Base-by-base conservation (phyloP, 23 tunicate genomes). In the Corella eumyota region DNA sequence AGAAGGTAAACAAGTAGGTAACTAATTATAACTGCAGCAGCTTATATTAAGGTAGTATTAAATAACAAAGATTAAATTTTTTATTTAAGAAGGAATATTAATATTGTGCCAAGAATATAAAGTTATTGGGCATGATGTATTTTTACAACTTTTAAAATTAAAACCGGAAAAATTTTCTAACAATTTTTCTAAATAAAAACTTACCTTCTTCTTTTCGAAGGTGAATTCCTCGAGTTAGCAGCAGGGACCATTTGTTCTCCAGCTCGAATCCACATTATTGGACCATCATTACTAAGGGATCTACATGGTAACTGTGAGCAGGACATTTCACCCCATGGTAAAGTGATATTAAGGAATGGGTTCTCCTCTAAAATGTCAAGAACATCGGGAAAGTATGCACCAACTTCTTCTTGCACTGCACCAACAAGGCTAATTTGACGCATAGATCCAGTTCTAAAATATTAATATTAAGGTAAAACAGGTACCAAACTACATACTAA, bases 291-390 rank as follows among this genome's bases (percentile, higher is more conserved):
- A 44, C 91, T 80, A 1, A 24, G 73, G 9, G 83, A 70, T 11
- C 91, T 64, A 44, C 92, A 62, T 6, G 62, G 72, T 2, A 75
- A 56, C 4, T 59, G 38, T 24, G 66, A 81, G 30, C 83, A 75
- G 17, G 98, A 81, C 98, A 91, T 62, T 13, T 75, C 83, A 29
- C 98, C 98, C 98, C 98, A 91, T 1, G 98, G 98, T n/a, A 66
- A 37, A 23, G 83, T 80, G 4, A 72, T 69, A 11, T 71, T 71
- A 22, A 91, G 68, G 59, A 91, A 80, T 0, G 92, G 98, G 60
- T 91, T 73, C 40, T 45, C 40, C 33, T 81, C 85, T 7, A 91
- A 56, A n/a, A 81, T 74, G 65, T 91, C 92, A 24, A 81, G 68
- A 3, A 74, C 36, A 57, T 91, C 85, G 9, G 98, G 85, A 32